Conservation (phyloP, 2,113 vertebrate species). For the Nannobrachium achirus region DNA sequence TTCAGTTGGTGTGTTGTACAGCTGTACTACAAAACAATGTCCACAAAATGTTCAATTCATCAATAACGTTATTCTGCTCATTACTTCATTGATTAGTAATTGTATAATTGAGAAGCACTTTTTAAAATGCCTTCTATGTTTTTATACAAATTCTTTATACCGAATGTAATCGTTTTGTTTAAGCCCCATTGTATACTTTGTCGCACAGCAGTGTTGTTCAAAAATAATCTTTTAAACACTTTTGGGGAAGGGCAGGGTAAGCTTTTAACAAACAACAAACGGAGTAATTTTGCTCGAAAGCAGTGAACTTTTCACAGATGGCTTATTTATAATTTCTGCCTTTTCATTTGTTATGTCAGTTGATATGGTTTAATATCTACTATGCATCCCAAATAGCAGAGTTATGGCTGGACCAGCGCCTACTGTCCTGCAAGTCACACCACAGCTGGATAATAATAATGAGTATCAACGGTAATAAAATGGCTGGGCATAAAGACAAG, state of each 20-base stretch:
- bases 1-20: no score
- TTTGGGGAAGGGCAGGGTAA: background rate
- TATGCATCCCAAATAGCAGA: background rate
- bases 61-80: no score
- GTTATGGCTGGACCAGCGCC: background rate
- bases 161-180: no score
- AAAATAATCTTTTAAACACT: no score
- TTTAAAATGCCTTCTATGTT: no score
- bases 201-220: background rate
- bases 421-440: background rate
- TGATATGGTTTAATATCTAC: background rate
- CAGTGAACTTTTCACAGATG: background rate
- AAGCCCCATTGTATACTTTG: no score
- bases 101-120: no score
- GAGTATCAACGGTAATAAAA: background rate
- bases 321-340: background rate
- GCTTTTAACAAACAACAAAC: background rate
- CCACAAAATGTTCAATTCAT: no score
- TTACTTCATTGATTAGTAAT: no score
- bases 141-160: no score
- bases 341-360: background rate
- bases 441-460: background rate
- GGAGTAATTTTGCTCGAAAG: background rate
- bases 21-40: no score
- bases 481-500: background rate